Conservation (phyloP, 2,888 invertebrate genomes). For the Eurytoma californica region DNA sequence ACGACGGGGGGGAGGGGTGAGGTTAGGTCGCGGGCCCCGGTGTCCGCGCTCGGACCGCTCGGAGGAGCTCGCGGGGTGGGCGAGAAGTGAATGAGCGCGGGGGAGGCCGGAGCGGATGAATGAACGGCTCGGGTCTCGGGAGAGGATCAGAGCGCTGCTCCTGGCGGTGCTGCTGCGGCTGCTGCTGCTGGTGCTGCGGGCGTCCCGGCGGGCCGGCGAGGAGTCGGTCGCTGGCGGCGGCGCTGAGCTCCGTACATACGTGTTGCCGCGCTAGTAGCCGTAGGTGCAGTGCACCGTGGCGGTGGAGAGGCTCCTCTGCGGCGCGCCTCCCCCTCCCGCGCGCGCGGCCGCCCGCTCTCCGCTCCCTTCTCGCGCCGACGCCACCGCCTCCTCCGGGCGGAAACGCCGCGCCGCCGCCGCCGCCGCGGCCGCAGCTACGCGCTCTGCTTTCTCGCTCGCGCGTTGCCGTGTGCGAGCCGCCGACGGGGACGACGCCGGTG, state of each 20-base stretch:
- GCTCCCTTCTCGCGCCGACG: constrained; percentile 41
- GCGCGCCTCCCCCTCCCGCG: constrained; percentile 26
- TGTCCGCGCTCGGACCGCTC: constrained; percentile 8
- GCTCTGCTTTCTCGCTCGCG: not conserved
- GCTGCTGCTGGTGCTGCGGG: no score
- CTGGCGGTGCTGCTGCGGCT: no score
- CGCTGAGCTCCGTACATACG: constrained; percentile 40
- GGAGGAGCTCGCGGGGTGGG: not conserved
- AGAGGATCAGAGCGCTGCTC: constrained; percentile 4
- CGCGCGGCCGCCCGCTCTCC: constrained; percentile 41
- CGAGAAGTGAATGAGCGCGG: not conserved
- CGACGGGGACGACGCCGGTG: constrained; percentile 4
- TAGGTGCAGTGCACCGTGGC: constrained; percentile 65
- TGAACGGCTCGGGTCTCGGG: constrained; percentile 29
- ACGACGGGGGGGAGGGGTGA: constrained; percentile 41
- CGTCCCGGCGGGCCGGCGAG: constrained; percentile 16
- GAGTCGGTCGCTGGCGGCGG: not conserved
- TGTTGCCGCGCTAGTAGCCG: constrained; percentile 67
- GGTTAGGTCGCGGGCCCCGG: constrained; percentile 50
- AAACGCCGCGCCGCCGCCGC: constrained; percentile 52
- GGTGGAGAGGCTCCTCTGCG: constrained; percentile 45
- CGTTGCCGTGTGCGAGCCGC: not conserved
- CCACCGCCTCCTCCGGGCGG: constrained; percentile 32
- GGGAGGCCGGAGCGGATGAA: constrained; percentile 22
- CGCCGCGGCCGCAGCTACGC: constrained; percentile 57